Conservation (phyloP, 2,797 vertebrate species). For the Tokudaia tokunoshimensis region DNA sequence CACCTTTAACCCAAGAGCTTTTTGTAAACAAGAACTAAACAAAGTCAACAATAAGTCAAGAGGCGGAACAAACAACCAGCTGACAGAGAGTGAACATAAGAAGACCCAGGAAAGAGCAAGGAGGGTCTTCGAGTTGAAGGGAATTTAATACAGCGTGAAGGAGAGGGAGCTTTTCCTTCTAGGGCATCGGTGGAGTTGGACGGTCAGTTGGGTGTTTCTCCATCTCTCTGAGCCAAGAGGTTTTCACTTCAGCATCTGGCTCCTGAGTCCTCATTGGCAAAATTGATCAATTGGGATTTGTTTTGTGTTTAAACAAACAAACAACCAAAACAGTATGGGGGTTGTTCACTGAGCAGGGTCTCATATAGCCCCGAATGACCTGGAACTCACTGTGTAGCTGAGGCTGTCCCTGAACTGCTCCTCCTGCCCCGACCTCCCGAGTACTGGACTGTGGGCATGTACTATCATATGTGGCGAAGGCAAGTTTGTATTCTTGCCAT, state of each 20-base stretch:
- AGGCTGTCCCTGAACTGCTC: background rate
- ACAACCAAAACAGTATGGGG: background rate
- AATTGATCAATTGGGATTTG: background rate
- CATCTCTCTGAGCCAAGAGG: background rate
- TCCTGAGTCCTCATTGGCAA: background rate
- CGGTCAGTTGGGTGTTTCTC: background rate
- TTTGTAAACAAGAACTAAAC: background rate
- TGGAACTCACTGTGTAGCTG: background rate
- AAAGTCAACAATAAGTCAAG: background rate
- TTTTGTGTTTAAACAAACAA: background rate
- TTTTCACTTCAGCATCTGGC: background rate
- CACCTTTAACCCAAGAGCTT: background rate
- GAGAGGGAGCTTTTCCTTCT: background rate
- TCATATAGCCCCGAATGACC: background rate
- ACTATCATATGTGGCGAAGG: background rate
- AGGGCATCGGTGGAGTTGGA: background rate
- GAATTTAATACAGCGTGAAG: background rate
- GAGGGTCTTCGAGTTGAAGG: background rate
- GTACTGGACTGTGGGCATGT: background rate
- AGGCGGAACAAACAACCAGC: background rate
- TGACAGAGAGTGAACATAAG: background rate
- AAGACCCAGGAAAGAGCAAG: background rate
- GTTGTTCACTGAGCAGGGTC: background rate
- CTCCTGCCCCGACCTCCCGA: background rate
- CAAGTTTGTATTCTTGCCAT: background rate